Base-by-base conservation (phyloP, 2,113 vertebrate genomes). In the Corydoras sp. region DNA sequence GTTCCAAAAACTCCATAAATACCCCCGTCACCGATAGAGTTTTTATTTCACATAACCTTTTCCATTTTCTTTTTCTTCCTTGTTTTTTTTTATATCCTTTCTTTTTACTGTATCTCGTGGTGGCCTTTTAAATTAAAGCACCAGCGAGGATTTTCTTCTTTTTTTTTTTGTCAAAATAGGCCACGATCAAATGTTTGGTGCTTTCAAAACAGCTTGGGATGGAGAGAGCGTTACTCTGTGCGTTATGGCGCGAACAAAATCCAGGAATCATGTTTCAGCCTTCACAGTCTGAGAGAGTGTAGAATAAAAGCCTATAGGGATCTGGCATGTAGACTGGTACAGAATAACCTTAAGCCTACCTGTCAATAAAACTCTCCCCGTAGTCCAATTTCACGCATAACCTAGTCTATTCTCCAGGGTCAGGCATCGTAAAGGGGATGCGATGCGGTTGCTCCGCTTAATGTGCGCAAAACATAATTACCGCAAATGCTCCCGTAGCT, bases 381-480 rank as follows among this genome's bases (percentile, higher is more conserved):
- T 50, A 30, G 62, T 12, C 64, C 67, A 65, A 65, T 73, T 73
- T 74, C 71, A 74, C 63, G 62, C 58, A 43, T 65, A 54, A 56
- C 69, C 68, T 71, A n/a, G 49, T 71, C 72, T 63, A 58, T 66
- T 74, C 76, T 74, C 68, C 49, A 11, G 72, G 54, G 62, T 71
- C 62, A 11, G 54, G 43, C 72, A 49, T 35, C 62, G 53, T 15
- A 48, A 10, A 74, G 64, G 14, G 56, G 62, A 31, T 11, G 70
- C 32, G 30, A 24, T 77, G 58, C 58, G 62, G 65, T 62, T 62
- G 58, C 51, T 30, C n/a, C 51, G 72, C 58, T 53, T 71, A 61
- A 67, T 48, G 50, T 66, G 43, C 18, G 53, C 29, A 35, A 70
- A 32, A 48, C 51, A 49, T 74, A 77, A 74, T 74, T 74, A 70